Base-by-base conservation (phyloP, 2,797 vertebrate species). In the Zenarchopterus dispar region DNA sequence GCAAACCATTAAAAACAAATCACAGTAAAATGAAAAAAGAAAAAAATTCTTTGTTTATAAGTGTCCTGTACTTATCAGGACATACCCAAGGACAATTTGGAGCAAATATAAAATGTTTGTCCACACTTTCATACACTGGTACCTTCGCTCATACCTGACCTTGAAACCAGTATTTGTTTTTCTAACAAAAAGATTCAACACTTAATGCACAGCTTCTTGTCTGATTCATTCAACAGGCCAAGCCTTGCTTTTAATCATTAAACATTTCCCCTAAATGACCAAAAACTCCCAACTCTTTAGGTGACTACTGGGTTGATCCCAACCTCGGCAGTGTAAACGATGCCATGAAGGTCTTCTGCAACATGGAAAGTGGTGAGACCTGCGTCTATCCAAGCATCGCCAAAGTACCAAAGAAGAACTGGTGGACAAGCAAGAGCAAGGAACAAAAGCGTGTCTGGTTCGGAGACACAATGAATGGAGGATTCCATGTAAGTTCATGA, bases 331-430 rank as follows among this genome's bases (percentile, higher is more conserved):
- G 96, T 91, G 95, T 88, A 8, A 90, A 95, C 48, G 97, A 99
- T 0, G 96, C 97, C 89, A 97, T 99, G 84, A 98, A 97, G 81
- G 97, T 96, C 49, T 98, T 95, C 95, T 99, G 97, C 82, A 97
- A 99, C 92, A 96, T 99, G 96, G 97, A 96, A 88, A 96, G 93
- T 0, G 97, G 97, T 0, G 96, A 97, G 94, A 95, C 96, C 62
- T 99, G 97, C 0, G 96, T 98, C 80, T 93, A 96, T 67, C 96
- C 97, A 33, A 97, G 80, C 84, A 96, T 95, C 3, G 61, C 93
- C 44, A 95, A 82, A 11, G 93, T 97, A 23, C 97, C 97, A 75
- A 94, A 89, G 89, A 99, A 99, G 94, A 97, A 96, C 93, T 99
- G 97, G 97, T 99, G 97, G 97, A 95, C 88, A 70, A 96, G 92